Percentiles rank a stretch among this genome's conserved stretches.
phyloP scores from a whole-genome alignment of 2,113 vertebrate genomes.

The Prinia subflava region DNA sequence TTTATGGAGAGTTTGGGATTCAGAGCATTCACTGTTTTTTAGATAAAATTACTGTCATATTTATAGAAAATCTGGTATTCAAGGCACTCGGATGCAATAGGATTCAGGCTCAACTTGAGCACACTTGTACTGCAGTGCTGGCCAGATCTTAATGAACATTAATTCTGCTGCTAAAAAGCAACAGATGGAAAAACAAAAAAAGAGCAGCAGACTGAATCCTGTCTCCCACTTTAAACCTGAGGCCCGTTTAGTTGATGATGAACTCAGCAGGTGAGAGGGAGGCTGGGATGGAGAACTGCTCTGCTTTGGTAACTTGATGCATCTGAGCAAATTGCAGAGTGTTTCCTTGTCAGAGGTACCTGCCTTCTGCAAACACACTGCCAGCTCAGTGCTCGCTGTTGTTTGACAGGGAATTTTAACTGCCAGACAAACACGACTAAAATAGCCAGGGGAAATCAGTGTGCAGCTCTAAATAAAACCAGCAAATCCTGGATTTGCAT shows the following conservation, averaged over 20 bases:
- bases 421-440: background rate
- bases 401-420: background rate
- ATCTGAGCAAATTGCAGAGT: background rate
- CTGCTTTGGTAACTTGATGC: background rate
- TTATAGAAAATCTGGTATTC: background rate
- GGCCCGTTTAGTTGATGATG: background rate
- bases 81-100: background rate
- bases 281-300: background rate
- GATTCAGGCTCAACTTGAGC: background rate
- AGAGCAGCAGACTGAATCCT: background rate
- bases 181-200: background rate
- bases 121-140: background rate
- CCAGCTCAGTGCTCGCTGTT: background rate
- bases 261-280: background rate
- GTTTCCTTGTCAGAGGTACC: background rate
- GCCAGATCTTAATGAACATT: background rate
- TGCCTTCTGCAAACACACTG: background rate
- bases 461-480: background rate
- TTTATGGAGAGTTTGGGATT: background rate
- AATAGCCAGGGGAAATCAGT: background rate
- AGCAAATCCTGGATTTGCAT: background rate
- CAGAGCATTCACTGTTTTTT: background rate
- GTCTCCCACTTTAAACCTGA: background rate
- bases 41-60: background rate
- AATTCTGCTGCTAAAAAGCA: conserved; percentile 15